Conservation (phyloP, 2,113 vertebrate species). For the Phainopepla nitens region DNA sequence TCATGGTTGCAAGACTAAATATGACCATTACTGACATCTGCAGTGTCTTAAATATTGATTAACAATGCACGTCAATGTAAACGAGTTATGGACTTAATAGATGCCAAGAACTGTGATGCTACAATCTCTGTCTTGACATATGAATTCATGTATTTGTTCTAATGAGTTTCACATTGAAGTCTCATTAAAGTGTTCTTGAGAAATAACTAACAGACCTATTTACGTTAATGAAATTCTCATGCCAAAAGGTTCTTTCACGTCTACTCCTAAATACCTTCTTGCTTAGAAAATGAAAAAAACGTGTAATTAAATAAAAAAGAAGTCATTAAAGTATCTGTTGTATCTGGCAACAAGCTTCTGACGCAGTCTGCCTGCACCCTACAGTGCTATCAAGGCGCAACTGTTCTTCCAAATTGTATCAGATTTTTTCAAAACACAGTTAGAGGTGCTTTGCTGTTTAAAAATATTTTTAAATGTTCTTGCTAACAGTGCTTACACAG, state of each 20-base stretch:
- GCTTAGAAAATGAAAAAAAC: constrained; percentile 5
- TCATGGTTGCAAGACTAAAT: constrained; percentile 58
- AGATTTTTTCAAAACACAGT: background rate
- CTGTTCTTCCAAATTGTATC: background rate
- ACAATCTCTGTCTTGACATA: constrained; percentile 68
- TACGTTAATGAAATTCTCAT: constrained; percentile 62
- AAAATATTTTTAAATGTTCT: background rate
- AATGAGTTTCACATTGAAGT: constrained; percentile 69
- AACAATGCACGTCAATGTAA: constrained; percentile 70
- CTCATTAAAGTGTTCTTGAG: constrained; percentile 68
- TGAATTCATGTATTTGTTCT: constrained; percentile 68
- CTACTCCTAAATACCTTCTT: constrained; percentile 12
- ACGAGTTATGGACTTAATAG: constrained; percentile 73
- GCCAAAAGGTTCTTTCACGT: constrained; percentile 28
- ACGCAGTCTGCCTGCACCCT: background rate
- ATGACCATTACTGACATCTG: constrained; percentile 71
- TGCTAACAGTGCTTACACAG: background rate
- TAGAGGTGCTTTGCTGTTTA: background rate
- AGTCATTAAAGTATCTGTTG: background rate
- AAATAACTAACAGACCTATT: constrained; percentile 66
- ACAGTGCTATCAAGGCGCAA: background rate
- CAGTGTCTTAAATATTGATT: constrained; percentile 71
- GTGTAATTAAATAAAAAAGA: background rate
- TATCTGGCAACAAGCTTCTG: background rate
- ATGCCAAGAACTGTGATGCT: constrained; percentile 64